Evolutionary conservation across 2,113 vertebrate genomes (phyloP), one percentile per base, ranked within the genome.

Genomic region (Chiloscyllium plagiosum): DNA sequence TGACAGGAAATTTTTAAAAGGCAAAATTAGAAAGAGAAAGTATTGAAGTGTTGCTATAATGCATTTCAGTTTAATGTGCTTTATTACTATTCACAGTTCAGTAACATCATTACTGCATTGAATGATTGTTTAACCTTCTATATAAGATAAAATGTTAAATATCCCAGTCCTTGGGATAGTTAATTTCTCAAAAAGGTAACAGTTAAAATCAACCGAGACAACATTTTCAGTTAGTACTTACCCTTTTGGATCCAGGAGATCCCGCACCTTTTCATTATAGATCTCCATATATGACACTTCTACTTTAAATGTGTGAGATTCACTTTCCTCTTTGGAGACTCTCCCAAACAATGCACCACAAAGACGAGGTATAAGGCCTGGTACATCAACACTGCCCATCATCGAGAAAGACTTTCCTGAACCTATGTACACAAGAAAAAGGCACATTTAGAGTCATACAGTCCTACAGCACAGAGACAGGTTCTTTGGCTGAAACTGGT

Each of bases 281-380:
- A 99, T 99, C 98, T 99, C 99, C 99, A 99, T 99, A 97, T 98
- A 99, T 94, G 99, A 99, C 37, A 99, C 99, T 97, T 99, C 99
- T 0, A 99, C 98, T 98, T 99, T 99, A 97, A 99, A 99, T 90
- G 98, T 98, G 95, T 99, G 98, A 65, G 97, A 97, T 96, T 99
- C 98, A 95, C 98, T 98, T 96, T 97, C 97, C 97, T 99, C 98
- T 94, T 97, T 96, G 96, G 98, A 98, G 96, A 99, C 98, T 97
- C 99, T 98, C 97, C 99, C 98, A 97, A 99, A 99, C 96, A 99
- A 98, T 96, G 98, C 98, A 98, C 99, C 99, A 97, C 99, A 99
- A 96, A 99, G 99, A 96, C 99, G 98, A 76, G 99, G 99, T 96
- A 99, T 99, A 96, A 99, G 98, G 97, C 99, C 99, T 61, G 99